Conservation (phyloP, 2,797 vertebrate species). For the Gila robusta region DNA sequence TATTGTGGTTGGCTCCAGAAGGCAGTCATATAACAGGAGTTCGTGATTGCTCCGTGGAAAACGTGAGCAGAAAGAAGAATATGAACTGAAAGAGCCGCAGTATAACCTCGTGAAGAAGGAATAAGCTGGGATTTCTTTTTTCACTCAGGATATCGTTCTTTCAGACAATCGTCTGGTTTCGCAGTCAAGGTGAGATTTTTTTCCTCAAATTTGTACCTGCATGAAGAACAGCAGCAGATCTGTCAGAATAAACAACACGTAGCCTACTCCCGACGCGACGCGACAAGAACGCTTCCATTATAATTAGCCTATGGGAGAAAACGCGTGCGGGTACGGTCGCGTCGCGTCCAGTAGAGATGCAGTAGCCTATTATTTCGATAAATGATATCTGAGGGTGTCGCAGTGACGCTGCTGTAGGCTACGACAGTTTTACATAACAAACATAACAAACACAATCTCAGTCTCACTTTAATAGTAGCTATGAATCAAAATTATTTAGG, state of each 20-base stretch:
- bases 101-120: slow-evolving; percentile 8
- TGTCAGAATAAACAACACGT: slow-evolving; percentile 14
- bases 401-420: slow-evolving; percentile 31
- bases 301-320: neutral
- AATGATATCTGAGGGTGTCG: slow-evolving; percentile 34
- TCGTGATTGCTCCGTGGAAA: slow-evolving; percentile 48
- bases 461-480: neutral
- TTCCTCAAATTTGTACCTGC: neutral
- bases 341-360: slow-evolving; percentile 19
- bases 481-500: neutral
- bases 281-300: slow-evolving; percentile 2
- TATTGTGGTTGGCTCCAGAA: slow-evolving; percentile 39
- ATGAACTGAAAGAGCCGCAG: slow-evolving; percentile 45
- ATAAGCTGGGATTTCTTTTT: neutral
- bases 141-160: slow-evolving; percentile 13
- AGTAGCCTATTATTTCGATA: neutral
- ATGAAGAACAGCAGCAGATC: neutral
- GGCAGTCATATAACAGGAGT: slow-evolving; percentile 38
- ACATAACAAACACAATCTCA: neutral
- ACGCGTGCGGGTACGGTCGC: neutral
- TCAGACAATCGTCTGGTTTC: neutral
- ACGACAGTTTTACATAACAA: slow-evolving; percentile 16
- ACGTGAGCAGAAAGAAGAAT: slow-evolving; percentile 63
- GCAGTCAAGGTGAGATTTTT: slow-evolving; percentile 37
- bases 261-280: neutral